Evolutionary conservation across 2,888 invertebrate genomes (phyloP).

Genomic region (Loripinus fragilis): DNA sequence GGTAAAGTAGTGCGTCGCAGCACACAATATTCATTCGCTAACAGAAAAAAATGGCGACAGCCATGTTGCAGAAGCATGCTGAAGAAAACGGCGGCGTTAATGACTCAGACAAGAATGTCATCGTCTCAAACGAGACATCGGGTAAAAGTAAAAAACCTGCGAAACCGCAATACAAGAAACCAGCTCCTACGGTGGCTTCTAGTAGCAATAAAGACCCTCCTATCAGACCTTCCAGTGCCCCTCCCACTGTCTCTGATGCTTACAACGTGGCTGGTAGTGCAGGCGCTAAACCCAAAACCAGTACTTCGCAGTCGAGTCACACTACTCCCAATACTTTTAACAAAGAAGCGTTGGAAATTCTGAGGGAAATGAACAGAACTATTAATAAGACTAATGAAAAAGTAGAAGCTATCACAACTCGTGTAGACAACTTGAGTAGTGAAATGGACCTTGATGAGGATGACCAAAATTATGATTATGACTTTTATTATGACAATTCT

Average conservation of each 20-base stretch:
- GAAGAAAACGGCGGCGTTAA: background rate
- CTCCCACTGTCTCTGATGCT: background rate
- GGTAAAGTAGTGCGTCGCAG: background rate
- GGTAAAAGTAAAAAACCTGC: background rate
- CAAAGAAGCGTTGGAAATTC: constrained; percentile 31
- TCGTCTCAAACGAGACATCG: background rate
- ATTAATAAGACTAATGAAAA: constrained; percentile 35
- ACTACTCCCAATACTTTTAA: constrained; percentile 10
- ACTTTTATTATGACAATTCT: background rate
- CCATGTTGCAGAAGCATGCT: constrained; percentile 7
- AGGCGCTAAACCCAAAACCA: too few species aligned
- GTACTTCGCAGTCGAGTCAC: background rate
- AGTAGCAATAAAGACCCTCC: background rate
- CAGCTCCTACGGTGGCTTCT: background rate
- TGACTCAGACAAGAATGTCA: background rate
- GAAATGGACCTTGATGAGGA: background rate
- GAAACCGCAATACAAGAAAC: background rate
- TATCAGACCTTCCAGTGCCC: background rate
- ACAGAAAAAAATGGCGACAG: background rate
- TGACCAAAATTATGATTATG: constrained; percentile 2
- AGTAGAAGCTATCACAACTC: constrained; percentile 16
- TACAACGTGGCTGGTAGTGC: too few species aligned
- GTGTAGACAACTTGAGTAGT: constrained; percentile 30
- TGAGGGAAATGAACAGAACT: constrained; percentile 36
- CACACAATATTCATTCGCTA: background rate